Evolutionary conservation across 2,888 invertebrate genomes (phyloP), one percentile per base, ranked within the genome.

Genomic region (Pyrrhia umbra): DNA sequence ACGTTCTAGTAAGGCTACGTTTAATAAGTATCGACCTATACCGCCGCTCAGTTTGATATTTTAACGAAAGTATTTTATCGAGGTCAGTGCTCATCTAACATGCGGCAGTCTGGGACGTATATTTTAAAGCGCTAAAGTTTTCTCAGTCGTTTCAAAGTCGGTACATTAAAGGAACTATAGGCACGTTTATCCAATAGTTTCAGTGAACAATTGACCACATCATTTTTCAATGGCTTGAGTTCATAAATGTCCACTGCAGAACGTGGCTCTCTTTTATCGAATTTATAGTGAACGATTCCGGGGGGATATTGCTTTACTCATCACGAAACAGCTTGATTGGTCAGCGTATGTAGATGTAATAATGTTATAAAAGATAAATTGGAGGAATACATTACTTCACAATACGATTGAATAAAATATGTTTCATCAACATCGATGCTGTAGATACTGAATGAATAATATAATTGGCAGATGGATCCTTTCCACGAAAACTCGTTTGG

Each of bases 201-300:
- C 45, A 72, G 46, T 47, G 74, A 73, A 60, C 68, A 69, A 72
- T 66, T 69, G 68, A 66, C 58, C n/a, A 67, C 69, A 46, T 30
- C 60, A 70, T 73, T 70, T 70, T 70, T 70, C 74, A 69, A 40
- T 69, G 43, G 69, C 73, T 73, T 73, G 58, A 60, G 69, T 59
- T 70, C 69, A 70, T 70, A 70, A 70, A 70, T 67, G 69, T 70
- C 69, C 68, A 37, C 50, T 20, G 40, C 30, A 42, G 60, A 74
- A 55, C 69, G 68, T 73, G 69, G 60, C 50, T 50, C 68, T 67
- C 60, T 67, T 70, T 69, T 69, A 69, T 70, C 59, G 50, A 55
- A 40, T 55, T 73, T 59, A 73, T 55, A 73, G 52, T 42, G 68
- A 25, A 46, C 52, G 18, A 37, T 73, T 73, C 68, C 43, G 40